Base-by-base conservation (phyloP, 2,113 vertebrate genomes). In the Pyxicephalus adspersus region DNA sequence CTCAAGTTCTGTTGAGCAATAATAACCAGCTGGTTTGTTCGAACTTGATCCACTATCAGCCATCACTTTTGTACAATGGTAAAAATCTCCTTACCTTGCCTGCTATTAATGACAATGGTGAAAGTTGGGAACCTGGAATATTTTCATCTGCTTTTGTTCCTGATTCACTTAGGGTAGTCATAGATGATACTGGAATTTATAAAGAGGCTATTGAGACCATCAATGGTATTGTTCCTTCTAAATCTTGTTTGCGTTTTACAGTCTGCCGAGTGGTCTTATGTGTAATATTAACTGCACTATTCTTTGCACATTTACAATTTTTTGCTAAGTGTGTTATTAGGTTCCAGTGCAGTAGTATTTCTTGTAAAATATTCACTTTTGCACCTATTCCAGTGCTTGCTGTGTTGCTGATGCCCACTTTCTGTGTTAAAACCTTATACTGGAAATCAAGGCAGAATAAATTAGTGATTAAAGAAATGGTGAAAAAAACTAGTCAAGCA, bases 81-180 rank as follows among this genome's bases (percentile, higher is more conserved):
- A 91, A 92, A 68, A 68, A 70, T 25, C 85, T 92, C 54, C 77
- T 87, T 77, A 78, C 83, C 9, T 31, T 90, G 60, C 58, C 45
- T 55, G 86, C 88, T 7, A 72, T 86, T 55, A 87, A 91, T 64
- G 81, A 84, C 17, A 86, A 88, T 22, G 28, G 5, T 63, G 18
- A 68, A 18, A 77, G 25, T 0, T 88, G 87, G 88, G 83, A 83
- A 52, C 76, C 65, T 45, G 87, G 87, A 11, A 78, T 20, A n/a
- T 90, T 90, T 81, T 89, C 87, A 67, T 86, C 89, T 23, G 85
- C 85, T 80, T 83, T 57, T 4, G 52, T 91, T 1, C 90, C 88
- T 0, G 89, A 90, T 31, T 83, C 86, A 28, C 64, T 91, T 64
- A 84, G 80, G 3, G 76, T 83, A 73, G 82, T 92, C 66, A 26